Conservation (phyloP, 2,888 invertebrate genomes). For the Eustalomyia histrio region DNA sequence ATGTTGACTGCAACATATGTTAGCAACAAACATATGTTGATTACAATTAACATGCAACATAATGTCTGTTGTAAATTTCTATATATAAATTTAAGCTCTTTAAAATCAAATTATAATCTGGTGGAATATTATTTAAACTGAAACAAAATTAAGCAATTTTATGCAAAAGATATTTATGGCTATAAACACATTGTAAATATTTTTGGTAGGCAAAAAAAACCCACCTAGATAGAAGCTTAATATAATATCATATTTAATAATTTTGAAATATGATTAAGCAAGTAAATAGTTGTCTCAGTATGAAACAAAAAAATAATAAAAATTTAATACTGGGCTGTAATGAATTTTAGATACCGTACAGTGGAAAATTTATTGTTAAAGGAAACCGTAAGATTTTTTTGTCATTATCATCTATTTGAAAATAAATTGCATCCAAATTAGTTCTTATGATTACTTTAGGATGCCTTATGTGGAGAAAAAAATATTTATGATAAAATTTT, state of each 20-base stretch:
- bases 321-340: background rate
- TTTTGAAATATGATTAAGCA: background rate
- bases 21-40: background rate
- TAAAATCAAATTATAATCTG: slow-evolving; percentile 56
- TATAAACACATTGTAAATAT: background rate
- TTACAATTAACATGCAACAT: background rate
- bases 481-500: too few relatives aligned
- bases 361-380: background rate
- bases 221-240: background rate
- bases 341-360: background rate
- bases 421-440: too few relatives aligned
- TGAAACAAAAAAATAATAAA: background rate
- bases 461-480: too few relatives aligned
- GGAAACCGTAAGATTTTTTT: too few relatives aligned
- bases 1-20: background rate
- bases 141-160: slow-evolving; percentile 56
- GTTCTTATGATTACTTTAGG: too few relatives aligned
- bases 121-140: slow-evolving; percentile 49
- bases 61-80: too few relatives aligned
- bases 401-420: too few relatives aligned
- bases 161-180: slow-evolving; percentile 17
- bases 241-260: background rate
- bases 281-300: background rate
- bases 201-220: background rate
- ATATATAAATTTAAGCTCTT: slow-evolving; percentile 22